These are phyloP conservation scores for Neosilurus mollespiculum DNA, from an alignment of 2,797 vertebrate species.

Conservation along the genomic window DNA sequence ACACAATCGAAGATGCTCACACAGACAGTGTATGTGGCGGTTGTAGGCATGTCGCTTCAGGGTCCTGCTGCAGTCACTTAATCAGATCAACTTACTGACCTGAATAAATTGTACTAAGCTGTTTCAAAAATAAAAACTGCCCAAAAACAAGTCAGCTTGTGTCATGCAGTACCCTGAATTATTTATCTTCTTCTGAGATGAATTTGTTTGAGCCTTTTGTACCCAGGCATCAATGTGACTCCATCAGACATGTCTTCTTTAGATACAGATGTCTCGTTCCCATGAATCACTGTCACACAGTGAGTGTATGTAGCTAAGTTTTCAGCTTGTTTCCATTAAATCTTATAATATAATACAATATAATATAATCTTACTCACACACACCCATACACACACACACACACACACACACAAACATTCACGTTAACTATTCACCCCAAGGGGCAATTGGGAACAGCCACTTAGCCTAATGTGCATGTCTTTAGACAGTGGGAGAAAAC, in stretches of 20 bases:
- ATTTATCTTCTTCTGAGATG: neutral
- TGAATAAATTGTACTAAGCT: slow-evolving; percentile 52
- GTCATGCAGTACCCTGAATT: neutral
- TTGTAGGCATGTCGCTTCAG: slow-evolving; percentile 37
- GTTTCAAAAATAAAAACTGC: slow-evolving; percentile 38
- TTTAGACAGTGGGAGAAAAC: too few species aligned
- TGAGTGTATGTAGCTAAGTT: neutral
- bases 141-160: slow-evolving; percentile 8
- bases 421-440: too few species aligned
- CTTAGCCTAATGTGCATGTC: too few species aligned
- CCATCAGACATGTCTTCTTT: slow-evolving; percentile 1
- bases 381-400: too few species aligned
- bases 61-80: slow-evolving; percentile 55
- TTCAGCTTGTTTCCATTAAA: neutral
- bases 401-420: too few species aligned
- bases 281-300: neutral
- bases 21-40: neutral
- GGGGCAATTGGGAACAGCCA: too few species aligned
- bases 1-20: neutral
- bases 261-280: neutral
- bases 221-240: neutral
- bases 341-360: neutral
- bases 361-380: neutral
- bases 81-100: slow-evolving; percentile 61
- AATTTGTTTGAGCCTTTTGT: neutral